Base-by-base conservation (phyloP, 2,113 vertebrate genomes). In the Xiphophorus maculatus region DNA sequence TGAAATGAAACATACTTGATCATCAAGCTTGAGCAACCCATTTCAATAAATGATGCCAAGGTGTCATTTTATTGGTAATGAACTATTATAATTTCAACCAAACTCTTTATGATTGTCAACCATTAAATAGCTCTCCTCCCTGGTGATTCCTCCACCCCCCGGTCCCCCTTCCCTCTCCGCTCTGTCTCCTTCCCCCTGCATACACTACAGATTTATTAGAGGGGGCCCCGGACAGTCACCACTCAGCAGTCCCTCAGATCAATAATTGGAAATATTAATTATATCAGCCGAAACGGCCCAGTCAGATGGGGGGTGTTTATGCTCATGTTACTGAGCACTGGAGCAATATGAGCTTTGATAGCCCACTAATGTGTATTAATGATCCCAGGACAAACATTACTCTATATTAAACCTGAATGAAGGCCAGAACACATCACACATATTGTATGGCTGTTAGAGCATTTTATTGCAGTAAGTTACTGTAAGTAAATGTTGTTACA, bases 241-340 rank as follows among this genome's bases (percentile, higher is more conserved):
- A 83, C 91, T 91, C 91, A 92, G 93, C 89, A 86, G 87, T 92
- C 84, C 89, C 87, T 93, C 90, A 80, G 89, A 95, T 94, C 93
- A 94, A 94, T 95, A 94, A 94, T 94, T 93, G 93, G 93, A 92
- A 94, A 94, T 94, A 95, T 94, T 94, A 94, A 95, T 95, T 94
- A 94, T 94, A 91, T 90, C 90, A 94, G 91, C 83, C 82, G 85
- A 89, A 89, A 84, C 64, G 74, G 85, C 78, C 83, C 76, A 84
- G 88, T 94, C 91, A 91, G 86, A 87, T 74, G 88, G 87, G 88
- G 87, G 76, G 81, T 93, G 90, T 95, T 95, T 94, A 93, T 93
- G 90, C 88, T 89, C 87, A 90, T 81, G 87, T 93, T 92, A 87
- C 90, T 69, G 92, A 87, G 88, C 90, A 85, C 74, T 83, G 88